Evolutionary conservation across 2,113 vertebrate species (phyloP).

Genomic region (Vimba vimba): DNA sequence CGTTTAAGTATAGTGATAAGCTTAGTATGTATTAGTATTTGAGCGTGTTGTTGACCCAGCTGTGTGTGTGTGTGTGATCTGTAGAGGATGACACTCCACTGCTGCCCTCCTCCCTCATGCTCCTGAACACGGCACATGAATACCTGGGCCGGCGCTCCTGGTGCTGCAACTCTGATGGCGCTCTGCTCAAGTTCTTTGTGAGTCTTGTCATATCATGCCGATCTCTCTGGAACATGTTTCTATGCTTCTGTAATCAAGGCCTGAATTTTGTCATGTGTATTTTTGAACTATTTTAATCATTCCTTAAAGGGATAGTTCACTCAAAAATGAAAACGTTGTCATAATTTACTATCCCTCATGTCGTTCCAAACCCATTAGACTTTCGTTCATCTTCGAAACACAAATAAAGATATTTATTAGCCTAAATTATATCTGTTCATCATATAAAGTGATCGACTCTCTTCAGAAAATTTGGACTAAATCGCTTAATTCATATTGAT

Average conservation of each 20-base stretch:
- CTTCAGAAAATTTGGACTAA: too few relatives aligned
- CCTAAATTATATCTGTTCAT: too few relatives aligned
- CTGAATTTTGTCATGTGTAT: neutral
- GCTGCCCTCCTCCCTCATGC: slow-evolving; percentile 94
- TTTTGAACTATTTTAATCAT: too few relatives aligned
- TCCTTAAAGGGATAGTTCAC: too few relatives aligned
- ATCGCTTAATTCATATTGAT: too few relatives aligned
- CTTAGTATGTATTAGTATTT: neutral
- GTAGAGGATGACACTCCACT: slow-evolving; percentile 82
- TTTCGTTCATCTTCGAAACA: too few relatives aligned
- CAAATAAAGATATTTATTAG: too few relatives aligned
- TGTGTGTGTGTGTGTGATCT: slow-evolving; percentile 47
- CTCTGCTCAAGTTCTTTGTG: slow-evolving; percentile 93
- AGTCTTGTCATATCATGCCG: slow-evolving; percentile 64
- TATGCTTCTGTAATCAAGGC: neutral
- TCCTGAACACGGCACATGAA: slow-evolving; percentile 95
- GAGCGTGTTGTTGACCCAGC: neutral
- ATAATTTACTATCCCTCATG: too few relatives aligned
- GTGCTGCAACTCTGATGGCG: slow-evolving; percentile 93
- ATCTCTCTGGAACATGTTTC: neutral
- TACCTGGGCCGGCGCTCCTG: slow-evolving; percentile 91
- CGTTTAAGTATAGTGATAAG: neutral
- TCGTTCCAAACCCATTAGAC: too few relatives aligned
- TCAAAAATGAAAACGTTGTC: too few relatives aligned
- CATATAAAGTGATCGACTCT: too few relatives aligned